phyloP scores from a whole-genome alignment of 2,113 vertebrate species.

The Anthoscopus minutus region DNA sequence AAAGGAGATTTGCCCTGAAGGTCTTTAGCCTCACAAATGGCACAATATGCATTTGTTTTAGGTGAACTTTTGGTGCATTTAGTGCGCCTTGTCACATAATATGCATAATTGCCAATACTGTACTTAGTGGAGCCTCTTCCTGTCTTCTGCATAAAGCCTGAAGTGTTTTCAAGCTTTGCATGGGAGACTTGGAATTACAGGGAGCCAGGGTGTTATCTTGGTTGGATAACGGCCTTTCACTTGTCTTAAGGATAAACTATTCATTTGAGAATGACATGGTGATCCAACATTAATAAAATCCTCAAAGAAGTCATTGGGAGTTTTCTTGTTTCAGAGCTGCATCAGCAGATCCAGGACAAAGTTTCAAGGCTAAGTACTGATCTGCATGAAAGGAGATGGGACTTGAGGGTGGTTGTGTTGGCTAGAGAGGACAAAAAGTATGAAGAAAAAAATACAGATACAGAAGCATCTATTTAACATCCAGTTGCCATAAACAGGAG shows the following conservation, averaged over 20 bases:
- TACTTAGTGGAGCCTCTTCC: background rate
- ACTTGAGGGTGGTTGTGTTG: background rate
- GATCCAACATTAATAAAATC: background rate
- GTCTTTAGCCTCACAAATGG: background rate
- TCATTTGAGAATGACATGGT: background rate
- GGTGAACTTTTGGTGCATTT: background rate
- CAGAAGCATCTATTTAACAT: background rate
- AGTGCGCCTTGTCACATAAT: background rate
- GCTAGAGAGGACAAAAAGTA: background rate
- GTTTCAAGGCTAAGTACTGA: background rate
- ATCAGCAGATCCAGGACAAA: background rate
- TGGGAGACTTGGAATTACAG: background rate
- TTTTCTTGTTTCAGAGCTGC: background rate
- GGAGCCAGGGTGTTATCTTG: background rate
- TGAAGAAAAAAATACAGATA: background rate
- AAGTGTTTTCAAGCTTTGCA: constrained; percentile 6
- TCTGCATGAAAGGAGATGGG: background rate
- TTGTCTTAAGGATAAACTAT: background rate
- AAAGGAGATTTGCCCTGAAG: background rate
- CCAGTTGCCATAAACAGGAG: accelerated
- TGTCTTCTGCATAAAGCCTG: background rate
- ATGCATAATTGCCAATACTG: background rate
- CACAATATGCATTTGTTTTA: background rate
- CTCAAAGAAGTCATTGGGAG: background rate
- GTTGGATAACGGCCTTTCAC: background rate